phyloP scores from a whole-genome alignment of 1,140 invertebrate species.

The Dendroctonus ponderosae region DNA sequence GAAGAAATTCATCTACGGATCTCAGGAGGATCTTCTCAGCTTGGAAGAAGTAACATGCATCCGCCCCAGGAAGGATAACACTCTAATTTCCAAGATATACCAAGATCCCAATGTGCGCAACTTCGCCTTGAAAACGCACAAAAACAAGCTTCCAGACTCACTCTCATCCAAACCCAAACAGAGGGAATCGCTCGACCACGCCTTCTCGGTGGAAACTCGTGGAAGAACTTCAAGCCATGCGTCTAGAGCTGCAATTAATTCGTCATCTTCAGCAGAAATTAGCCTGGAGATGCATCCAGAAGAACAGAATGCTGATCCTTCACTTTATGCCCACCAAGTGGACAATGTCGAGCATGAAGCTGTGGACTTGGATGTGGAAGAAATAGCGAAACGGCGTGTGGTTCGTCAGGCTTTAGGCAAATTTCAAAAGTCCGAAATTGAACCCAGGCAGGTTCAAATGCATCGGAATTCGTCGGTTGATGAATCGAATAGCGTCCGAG shows the following conservation, averaged over 20 bases:
- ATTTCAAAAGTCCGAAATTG: too few relatives aligned
- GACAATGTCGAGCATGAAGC: constrained; percentile 1
- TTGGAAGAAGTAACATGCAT: constrained; percentile 17
- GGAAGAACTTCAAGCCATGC: too few relatives aligned
- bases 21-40: constrained; percentile 29
- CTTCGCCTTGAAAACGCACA: constrained; percentile 34
- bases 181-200: too few relatives aligned
- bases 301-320: too few relatives aligned
- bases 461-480: constrained; percentile 15
- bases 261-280: constrained; percentile 20
- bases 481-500: constrained; percentile 20
- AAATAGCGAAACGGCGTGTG: constrained; percentile 22
- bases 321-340: too few relatives aligned
- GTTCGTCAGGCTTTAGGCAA: constrained; percentile 23
- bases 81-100: constrained; percentile 41
- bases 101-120: constrained; percentile 37
- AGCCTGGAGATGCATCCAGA: constrained; percentile 9
- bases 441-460: too few relatives aligned
- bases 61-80: constrained; percentile 38
- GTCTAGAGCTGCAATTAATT: too few relatives aligned
- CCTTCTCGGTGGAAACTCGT: too few relatives aligned
- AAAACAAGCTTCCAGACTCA: constrained; percentile 13
- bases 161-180: too few relatives aligned
- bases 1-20: constrained; percentile 27
- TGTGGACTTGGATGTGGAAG: constrained; percentile 22